Base-by-base conservation (phyloP, 1,140 invertebrate species). In the Propsilocerus akamusi region DNA sequence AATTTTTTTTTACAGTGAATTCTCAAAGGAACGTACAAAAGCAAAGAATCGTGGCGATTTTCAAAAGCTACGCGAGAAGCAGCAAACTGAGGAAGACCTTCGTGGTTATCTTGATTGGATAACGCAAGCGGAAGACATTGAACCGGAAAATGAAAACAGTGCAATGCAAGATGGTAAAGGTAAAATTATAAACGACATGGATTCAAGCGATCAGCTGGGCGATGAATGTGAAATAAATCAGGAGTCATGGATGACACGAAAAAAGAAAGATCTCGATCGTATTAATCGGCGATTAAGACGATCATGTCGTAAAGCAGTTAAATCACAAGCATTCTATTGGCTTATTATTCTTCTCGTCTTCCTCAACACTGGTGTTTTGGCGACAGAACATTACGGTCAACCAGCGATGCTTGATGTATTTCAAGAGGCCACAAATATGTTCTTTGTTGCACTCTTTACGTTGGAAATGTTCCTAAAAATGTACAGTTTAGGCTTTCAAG, bases 11-110 rank as follows among this genome's bases (percentile, higher is more conserved):
- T 50, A 47, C 67, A 94, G 95, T 74, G 97, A 99, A 68, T 99
- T 99, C 74, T 99, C 97, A 25, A 99, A 99, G 74, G 97, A 99
- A 71, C 87, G 95, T 81, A 96, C 98, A 68, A 99, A 99, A 65
- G 96, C 96, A 0, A 95, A 98, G 71, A 89, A 92, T 49, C 73
- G 96, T 52, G 97, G 97, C 23, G 93, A 99, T 67, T 99, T 99
- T 65, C 95, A 99, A 62, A 99, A 99, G 64, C 69, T 97, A 52
- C 71, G 96, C 51, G 96, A 99, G 64, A 97, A 97, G 63, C 93
- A 98, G 65, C 93, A 97, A 66, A 80, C 99, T 52, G 97, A 99
- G 65, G 96, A 99, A 64, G 96, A 99, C 69, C 68, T 99, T 10
- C 76, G 87, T 52, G 97, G 96, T 17, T 99, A 99, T 68, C 71